phyloP scores from a whole-genome alignment of 92 coral and sea anemone species.

The Anthopleura xanthogrammica region DNA sequence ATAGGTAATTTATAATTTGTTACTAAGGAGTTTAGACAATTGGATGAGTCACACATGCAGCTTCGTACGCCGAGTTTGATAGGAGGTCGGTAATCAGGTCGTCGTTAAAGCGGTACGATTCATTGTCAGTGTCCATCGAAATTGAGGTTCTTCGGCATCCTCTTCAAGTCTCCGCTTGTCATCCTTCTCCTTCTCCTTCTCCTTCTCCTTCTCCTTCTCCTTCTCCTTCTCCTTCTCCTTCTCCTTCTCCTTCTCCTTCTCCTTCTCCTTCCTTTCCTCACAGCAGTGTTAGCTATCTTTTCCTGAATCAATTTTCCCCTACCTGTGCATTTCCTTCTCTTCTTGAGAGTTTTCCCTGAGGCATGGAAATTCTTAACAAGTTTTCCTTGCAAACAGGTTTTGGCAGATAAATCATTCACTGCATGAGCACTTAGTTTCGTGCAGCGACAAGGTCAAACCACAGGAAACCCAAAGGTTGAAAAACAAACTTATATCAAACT shows the following conservation, averaged over 20 bases:
- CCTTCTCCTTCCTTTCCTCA: not conserved
- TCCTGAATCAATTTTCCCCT: no score
- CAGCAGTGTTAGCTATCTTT: no score
- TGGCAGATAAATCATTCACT: not conserved
- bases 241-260: not conserved
- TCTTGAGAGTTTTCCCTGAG: not conserved
- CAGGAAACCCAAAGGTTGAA: not conserved
- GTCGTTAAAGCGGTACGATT: not conserved
- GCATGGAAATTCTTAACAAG: not conserved
- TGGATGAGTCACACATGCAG: no score
- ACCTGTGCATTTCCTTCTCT: not conserved
- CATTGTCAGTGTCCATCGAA: not conserved
- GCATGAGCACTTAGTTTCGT: not conserved
- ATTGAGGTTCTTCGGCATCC: not conserved
- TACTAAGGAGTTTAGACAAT: not conserved
- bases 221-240: not conserved
- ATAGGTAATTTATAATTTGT: not conserved
- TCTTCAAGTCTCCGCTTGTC: not conserved
- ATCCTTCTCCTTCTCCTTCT: slow-evolving; percentile 2
- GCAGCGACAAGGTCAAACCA: not conserved
- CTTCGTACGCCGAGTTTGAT: no score
- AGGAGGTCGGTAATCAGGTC: not conserved
- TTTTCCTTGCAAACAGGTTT: no score
- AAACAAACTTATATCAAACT: no score
- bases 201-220: not conserved